Evolutionary conservation across 30 jellyfish, hydroid and myxozoan genomes (phyloP).

Genomic region (Aurelia coerulea): DNA sequence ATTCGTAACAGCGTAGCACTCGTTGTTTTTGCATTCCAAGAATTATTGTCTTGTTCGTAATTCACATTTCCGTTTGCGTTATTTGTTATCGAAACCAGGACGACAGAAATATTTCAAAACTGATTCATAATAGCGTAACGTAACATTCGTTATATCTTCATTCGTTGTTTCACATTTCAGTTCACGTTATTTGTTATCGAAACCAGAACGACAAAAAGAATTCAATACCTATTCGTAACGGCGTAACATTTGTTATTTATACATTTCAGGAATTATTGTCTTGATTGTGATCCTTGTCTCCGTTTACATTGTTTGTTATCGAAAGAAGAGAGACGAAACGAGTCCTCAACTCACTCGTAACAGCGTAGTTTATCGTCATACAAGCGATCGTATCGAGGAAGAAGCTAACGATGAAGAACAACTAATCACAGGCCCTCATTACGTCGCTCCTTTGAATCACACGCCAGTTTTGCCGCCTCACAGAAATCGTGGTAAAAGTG

Average conservation of each 20-base stretch:
- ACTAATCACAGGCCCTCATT: background rate
- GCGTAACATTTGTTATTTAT: no score
- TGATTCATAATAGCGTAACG: background rate
- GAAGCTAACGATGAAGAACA: background rate
- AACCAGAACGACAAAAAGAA: no score
- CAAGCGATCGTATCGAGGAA: background rate
- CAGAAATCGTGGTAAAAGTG: background rate
- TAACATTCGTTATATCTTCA: no score
- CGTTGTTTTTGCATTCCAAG: background rate
- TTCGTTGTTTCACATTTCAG: no score
- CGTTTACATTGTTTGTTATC: background rate
- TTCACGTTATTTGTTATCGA: no score
- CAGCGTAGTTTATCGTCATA: slow-evolving; percentile 17
- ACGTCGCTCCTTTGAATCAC: background rate
- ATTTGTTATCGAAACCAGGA: background rate
- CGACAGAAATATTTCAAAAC: background rate
- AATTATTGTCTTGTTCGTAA: background rate
- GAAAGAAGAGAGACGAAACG: background rate
- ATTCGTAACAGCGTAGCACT: background rate
- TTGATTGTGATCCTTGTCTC: background rate
- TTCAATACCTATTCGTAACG: no score
- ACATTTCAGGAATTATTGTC: slow-evolving; percentile 20
- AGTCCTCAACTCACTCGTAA: slow-evolving; percentile 1
- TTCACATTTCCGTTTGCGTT: slow-evolving; percentile 1
- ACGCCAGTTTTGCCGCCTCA: background rate